Percentiles rank a stretch among this genome's conserved stretches.
Evolutionary conservation across 2,113 vertebrate species (phyloP).

Genomic region (Gadus macrocephalus): DNA sequence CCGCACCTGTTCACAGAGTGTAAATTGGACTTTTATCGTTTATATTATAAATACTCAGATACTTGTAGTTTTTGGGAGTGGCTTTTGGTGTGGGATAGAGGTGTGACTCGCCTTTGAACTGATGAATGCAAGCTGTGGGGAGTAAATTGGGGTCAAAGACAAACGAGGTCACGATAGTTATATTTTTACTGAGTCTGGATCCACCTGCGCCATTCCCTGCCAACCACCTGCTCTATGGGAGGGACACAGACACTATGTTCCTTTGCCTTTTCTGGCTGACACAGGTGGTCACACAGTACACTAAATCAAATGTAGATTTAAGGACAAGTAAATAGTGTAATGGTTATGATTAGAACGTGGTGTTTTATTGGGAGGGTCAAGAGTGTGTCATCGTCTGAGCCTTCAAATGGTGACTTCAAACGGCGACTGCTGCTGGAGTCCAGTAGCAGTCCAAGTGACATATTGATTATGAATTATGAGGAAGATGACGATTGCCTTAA

Average conservation of each 20-base stretch:
- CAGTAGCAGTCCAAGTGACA: background rate
- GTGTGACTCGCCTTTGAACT: too few relatives aligned
- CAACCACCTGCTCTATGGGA: conserved; percentile 10
- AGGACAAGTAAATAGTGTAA: background rate
- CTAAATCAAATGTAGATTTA: background rate
- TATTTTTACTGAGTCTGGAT: conserved; percentile 28
- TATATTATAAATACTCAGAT: too few relatives aligned
- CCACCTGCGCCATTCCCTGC: conserved; percentile 31
- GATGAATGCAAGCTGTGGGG: too few relatives aligned
- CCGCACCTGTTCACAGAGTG: too few relatives aligned
- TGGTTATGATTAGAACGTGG: background rate
- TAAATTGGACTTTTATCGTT: too few relatives aligned
- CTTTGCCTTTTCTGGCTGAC: conserved; percentile 12
- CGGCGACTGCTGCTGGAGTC: too few relatives aligned
- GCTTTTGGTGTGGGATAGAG: too few relatives aligned
- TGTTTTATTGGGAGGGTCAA: background rate
- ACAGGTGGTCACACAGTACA: conserved; percentile 20
- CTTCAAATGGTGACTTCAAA: too few relatives aligned
- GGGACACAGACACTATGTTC: background rate
- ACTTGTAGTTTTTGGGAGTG: too few relatives aligned
- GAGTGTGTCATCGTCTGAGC: background rate
- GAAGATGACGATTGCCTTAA: background rate
- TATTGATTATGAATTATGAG: background rate
- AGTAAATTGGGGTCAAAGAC: too few relatives aligned
- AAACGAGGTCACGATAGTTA: conserved; percentile 17